Evolutionary conservation across 2,797 vertebrate genomes (phyloP), one percentile per base, ranked within the genome.

Genomic region (Rhincodon typus): DNA sequence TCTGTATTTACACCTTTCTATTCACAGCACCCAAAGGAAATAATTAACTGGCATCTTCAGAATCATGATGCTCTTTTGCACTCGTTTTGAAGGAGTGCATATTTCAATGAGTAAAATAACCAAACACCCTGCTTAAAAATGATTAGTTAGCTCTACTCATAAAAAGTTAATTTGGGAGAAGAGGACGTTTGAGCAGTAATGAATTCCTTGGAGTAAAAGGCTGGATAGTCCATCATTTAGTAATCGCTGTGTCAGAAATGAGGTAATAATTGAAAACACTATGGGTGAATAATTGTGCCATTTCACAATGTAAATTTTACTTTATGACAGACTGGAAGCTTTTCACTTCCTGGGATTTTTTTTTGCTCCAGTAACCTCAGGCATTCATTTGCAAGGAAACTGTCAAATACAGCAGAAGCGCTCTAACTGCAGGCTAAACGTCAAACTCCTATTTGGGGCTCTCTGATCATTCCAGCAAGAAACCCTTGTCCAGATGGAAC

Each of bases 221-320:
- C 42, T 95, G 46, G 70, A 74, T 72, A 95, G 94, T 95, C 53
- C 70, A 95, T 95, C 70, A 77, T 77, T 77, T 72, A 34, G 69
- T 95, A 77, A 95, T 77, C 46, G 94, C 50, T 50, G 50, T 95
- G 94, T 95, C 94, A 95, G 70, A 72, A 95, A 95, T 95, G 94
- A 95, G 94, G 70, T 53, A 95, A 95, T 95, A 95, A 95, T 95
- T 95, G 94, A 95, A 95, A 95, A 95, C 27, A 94, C 70, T 50
- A n/a, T 19, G 69, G 93, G n/a, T 72, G 93, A 94, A 70, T 70
- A 94, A 74, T 94, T 72, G 42, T 70, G 93, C 42, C 69, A 77
- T 95, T 95, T 95, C 42, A 66, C 94, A 95, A 74, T 77, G 94
- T 74, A 95, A 95, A 95, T 95, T 77, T 74, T 53, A 50, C 70